phyloP scores from a whole-genome alignment of 2,797 vertebrate species.

The Enteromius afrohamiltoni region DNA sequence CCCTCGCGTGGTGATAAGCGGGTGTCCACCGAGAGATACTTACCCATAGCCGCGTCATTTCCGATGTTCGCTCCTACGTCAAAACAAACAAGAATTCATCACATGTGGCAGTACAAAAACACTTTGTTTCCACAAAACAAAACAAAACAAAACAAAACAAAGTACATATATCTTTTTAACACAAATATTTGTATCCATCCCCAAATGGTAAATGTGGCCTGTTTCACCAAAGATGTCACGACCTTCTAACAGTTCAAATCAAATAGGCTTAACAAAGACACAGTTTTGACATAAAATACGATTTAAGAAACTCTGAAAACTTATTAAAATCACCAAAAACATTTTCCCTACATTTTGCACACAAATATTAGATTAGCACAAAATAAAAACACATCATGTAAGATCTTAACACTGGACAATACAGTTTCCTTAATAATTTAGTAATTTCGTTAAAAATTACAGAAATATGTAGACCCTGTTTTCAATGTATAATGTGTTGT shows the following conservation, averaged over 20 bases:
- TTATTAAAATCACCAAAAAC: not conserved
- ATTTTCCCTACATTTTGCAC: not conserved
- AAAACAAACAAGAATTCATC: slow-evolving; percentile 8
- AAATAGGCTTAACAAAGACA: not conserved
- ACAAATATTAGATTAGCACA: no score
- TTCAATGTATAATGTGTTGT: not conserved
- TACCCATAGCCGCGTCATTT: not conserved
- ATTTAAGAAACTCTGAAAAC: not conserved
- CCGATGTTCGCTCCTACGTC: not conserved
- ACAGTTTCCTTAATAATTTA: not conserved
- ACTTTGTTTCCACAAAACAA: not conserved
- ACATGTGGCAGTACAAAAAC: not conserved
- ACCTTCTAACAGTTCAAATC: not conserved
- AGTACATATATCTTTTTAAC: not conserved
- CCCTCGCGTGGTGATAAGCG: not conserved
- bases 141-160: no score
- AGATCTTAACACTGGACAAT: not conserved
- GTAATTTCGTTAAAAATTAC: not conserved
- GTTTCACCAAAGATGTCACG: not conserved
- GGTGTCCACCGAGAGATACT: not conserved
- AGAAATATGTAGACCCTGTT: not conserved
- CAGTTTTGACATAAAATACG: not conserved
- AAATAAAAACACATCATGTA: not conserved
- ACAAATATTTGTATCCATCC: not conserved
- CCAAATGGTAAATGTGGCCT: not conserved